Conservation (phyloP, 2,113 vertebrate species). For the Oreochromis tanganicae region DNA sequence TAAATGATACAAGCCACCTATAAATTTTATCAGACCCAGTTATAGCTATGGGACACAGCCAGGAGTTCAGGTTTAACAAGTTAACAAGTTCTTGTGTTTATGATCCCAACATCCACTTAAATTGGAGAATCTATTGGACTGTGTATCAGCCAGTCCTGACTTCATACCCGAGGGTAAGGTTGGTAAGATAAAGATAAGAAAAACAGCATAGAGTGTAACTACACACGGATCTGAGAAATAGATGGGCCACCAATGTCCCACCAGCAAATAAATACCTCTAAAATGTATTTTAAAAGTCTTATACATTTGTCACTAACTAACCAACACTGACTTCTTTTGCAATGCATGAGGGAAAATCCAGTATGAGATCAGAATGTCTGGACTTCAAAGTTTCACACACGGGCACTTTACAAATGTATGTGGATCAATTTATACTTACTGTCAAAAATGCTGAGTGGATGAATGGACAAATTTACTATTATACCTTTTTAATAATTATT, state of each 20-base stretch:
- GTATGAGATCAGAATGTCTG: background rate
- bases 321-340: background rate
- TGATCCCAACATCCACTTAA: background rate
- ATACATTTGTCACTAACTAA: background rate
- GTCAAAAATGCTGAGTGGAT: background rate
- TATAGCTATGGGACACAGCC: background rate
- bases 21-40: background rate
- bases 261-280: background rate
- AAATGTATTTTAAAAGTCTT: background rate
- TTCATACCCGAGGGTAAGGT: slow-evolving; percentile 40
- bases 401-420: background rate
- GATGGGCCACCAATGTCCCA: background rate
- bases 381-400: background rate
- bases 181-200: slow-evolving; percentile 28
- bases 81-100: slow-evolving; percentile 34
- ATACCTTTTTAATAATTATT: background rate
- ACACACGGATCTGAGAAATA: background rate
- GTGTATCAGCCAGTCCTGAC: slow-evolving; percentile 19
- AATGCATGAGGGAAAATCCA: background rate
- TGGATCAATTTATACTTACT: background rate
- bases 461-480: background rate
- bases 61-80: slow-evolving; percentile 33
- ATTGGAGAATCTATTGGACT: slow-evolving; percentile 20
- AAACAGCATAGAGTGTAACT: slow-evolving; percentile 3
- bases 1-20: background rate